phyloP scores from a whole-genome alignment of 2,888 invertebrate genomes.

The Uloborus plumipes region DNA sequence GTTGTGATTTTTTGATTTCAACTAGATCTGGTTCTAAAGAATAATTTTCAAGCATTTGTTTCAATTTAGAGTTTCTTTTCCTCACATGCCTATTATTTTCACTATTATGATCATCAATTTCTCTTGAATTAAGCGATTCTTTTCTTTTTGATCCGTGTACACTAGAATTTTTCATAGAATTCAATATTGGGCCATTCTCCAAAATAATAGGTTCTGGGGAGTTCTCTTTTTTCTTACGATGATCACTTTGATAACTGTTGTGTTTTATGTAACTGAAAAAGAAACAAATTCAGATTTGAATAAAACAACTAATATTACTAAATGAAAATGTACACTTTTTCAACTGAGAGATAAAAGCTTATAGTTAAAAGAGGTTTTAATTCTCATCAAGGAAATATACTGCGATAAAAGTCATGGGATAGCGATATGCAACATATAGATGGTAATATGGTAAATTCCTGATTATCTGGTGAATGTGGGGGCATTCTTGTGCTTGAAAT shows the following conservation, averaged over 20 bases:
- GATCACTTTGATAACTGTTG: slow-evolving; percentile 15
- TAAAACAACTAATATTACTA: no score
- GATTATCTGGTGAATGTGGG: no score
- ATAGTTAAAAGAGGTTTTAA: no score
- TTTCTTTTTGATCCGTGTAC: slow-evolving; percentile 35
- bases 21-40: slow-evolving; percentile 34
- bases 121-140: slow-evolving; percentile 41
- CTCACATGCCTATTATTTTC: slow-evolving; percentile 39
- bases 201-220: slow-evolving; percentile 10
- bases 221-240: slow-evolving; percentile 41
- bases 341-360: no score
- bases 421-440: no score
- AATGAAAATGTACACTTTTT: no score
- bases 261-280: slow-evolving; percentile 30
- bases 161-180: slow-evolving; percentile 28
- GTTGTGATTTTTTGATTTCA: slow-evolving; percentile 60
- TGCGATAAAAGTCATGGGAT: no score
- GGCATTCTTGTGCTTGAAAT: no score
- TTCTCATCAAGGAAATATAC: no score
- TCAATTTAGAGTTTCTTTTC: slow-evolving; percentile 20
- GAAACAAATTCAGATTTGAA: neutral
- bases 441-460: no score
- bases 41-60: slow-evolving; percentile 44
- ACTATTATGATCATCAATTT: slow-evolving; percentile 36
- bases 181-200: slow-evolving; percentile 24